Conservation (phyloP, 1,140 invertebrate species). For the Pogonomyrmex barbatus region DNA sequence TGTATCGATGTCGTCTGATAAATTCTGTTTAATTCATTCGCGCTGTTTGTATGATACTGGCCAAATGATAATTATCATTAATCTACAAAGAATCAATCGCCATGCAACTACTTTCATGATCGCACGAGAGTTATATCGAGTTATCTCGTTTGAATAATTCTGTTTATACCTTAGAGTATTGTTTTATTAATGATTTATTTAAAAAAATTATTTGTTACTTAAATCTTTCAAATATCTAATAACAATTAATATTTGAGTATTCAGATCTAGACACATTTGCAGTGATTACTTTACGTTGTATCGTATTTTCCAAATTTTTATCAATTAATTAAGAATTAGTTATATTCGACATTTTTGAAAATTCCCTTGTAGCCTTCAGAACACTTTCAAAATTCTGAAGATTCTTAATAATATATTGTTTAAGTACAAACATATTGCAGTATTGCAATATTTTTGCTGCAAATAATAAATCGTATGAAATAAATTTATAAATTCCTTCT, state of each 20-base stretch:
- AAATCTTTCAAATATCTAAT: neutral
- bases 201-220: neutral
- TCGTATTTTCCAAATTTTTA: neutral
- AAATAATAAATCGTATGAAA: constrained; percentile 8
- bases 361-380: neutral
- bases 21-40: constrained; percentile 30
- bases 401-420: neutral
- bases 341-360: neutral
- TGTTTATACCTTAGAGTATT: neutral
- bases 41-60: neutral
- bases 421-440: neutral
- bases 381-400: neutral
- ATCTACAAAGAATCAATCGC: neutral
- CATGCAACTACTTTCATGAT: no score
- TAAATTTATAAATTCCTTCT: neutral
- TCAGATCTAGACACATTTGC: neutral
- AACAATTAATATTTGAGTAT: neutral
- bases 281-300: neutral
- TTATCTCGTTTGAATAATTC: neutral
- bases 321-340: neutral
- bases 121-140: neutral
- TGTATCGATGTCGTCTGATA: neutral
- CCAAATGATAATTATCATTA: constrained; percentile 6
- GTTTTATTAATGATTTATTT: neutral
- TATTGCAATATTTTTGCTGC: neutral